Base-by-base conservation (phyloP, 1,140 invertebrate species). In the Rhagoletis zephyria region DNA sequence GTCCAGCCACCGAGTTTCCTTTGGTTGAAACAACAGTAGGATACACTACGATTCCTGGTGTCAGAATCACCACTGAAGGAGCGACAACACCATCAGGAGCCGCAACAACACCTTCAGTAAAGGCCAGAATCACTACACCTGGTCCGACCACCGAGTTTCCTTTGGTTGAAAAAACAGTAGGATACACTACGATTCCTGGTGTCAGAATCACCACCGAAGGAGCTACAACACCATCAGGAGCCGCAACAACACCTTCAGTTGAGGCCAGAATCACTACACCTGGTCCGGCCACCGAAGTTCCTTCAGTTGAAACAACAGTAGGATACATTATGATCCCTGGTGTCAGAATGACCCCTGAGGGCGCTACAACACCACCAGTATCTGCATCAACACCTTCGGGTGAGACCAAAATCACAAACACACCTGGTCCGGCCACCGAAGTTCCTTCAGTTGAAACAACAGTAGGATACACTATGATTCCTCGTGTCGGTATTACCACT, bases 101-200 rank as follows among this genome's bases (percentile, higher is more conserved):
- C 51, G 9, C 51, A 30, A 65, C 61, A 6, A 74, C 77, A 70
- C 85, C 77, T 45, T 56, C 51, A 56, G 9, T 4, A 0, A 9
- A 56, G 9, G 64, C 10, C 10, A 16, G 0, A 14, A 40, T 42
- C 3, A 87, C 61, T 0, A 51, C 45, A 10, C 14, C n/a, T 6
- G 45, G 16, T 30, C 64, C 64, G 1, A 9, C 10, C 0, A 67
- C 64, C 6, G 67, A 70, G n/a, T 14, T 70, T 77, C 7, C 40
- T 51, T 74, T 7, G 7, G 16, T 7, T 2, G 63, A 59, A 40
- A 88, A 90, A 51, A 89, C 90, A 60, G 40, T 70, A 30, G 87
- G 87, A 60, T 64, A 70, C 40, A 77, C 59, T 14, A 88, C 87
- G 16, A 87, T 85, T 67, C 67, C 88, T 40, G 87, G 65, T 51